These are phyloP conservation scores for Macrotus californicus DNA, from an alignment of 2,113 vertebrate genomes.

Conservation along the genomic window DNA sequence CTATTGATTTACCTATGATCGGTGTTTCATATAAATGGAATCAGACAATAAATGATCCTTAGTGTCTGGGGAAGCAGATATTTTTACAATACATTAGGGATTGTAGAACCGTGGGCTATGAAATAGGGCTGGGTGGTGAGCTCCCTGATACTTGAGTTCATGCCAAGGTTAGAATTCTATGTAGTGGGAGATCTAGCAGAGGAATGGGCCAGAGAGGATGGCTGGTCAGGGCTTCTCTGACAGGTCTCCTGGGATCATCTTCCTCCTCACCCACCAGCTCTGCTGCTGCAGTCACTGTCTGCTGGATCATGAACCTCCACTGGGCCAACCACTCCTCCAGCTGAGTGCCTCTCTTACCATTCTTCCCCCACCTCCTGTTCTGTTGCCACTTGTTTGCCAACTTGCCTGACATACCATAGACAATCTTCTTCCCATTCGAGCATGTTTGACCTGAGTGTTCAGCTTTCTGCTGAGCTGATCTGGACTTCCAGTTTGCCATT, in stretches of 20 bases:
- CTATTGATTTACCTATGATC: neutral
- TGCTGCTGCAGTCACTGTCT: too few species aligned
- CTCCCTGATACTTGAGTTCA: neutral
- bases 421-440: neutral
- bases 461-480: constrained; percentile 55
- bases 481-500: constrained; percentile 49
- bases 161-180: fast-evolving
- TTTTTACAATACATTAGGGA: neutral
- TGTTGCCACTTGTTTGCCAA: neutral
- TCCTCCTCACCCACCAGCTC: neutral
- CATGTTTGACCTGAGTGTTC: constrained; percentile 42
- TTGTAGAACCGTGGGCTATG: neutral
- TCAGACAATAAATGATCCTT: neutral
- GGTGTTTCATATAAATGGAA: neutral
- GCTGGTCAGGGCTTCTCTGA: neutral
- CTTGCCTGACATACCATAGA: neutral
- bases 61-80: neutral
- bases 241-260: neutral
- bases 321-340: fast-evolving
- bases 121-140: neutral
- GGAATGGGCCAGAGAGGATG: neutral
- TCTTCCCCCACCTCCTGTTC: neutral
- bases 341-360: fast-evolving
- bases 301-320: neutral
- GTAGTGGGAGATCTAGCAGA: too few species aligned